phyloP scores from a whole-genome alignment of 2,797 vertebrate genomes.

The Tapirus indicus region DNA sequence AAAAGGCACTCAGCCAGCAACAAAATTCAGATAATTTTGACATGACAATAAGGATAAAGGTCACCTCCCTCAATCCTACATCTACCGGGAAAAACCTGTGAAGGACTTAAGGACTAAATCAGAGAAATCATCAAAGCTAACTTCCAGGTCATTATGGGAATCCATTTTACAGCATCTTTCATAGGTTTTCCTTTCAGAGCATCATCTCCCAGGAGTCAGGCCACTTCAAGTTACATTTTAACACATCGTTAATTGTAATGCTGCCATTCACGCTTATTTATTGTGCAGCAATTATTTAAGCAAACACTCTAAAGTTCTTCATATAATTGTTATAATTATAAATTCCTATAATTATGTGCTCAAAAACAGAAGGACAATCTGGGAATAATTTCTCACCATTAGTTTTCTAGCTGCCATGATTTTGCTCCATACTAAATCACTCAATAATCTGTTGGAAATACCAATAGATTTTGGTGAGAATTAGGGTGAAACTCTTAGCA shows the following conservation, averaged over 20 bases:
- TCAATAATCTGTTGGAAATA: constrained; percentile 4
- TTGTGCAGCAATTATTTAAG: constrained; percentile 45
- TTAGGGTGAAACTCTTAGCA: background rate
- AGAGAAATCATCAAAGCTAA: background rate
- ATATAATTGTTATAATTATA: constrained; percentile 44
- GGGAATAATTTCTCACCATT: constrained; percentile 40
- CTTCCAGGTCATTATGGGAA: background rate
- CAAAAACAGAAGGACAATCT: constrained; percentile 35
- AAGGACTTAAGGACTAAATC: background rate
- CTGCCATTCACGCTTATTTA: constrained; percentile 16
- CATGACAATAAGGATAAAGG: background rate
- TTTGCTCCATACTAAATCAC: background rate
- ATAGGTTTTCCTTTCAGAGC: background rate
- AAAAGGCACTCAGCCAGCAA: background rate
- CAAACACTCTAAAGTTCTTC: constrained; percentile 52
- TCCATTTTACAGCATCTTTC: background rate
- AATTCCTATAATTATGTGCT: constrained; percentile 37
- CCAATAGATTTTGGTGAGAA: constrained; percentile 27
- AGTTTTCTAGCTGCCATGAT: constrained; percentile 8
- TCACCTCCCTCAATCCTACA: background rate
- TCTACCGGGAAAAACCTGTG: background rate
- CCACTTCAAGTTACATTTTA: constrained; percentile 40
- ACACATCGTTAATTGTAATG: background rate
- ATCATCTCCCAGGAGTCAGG: background rate
- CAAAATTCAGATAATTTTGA: background rate